These are phyloP conservation scores for Tupaia chinensis DNA, from an alignment of 2,113 vertebrate species.

Conservation along the genomic window DNA sequence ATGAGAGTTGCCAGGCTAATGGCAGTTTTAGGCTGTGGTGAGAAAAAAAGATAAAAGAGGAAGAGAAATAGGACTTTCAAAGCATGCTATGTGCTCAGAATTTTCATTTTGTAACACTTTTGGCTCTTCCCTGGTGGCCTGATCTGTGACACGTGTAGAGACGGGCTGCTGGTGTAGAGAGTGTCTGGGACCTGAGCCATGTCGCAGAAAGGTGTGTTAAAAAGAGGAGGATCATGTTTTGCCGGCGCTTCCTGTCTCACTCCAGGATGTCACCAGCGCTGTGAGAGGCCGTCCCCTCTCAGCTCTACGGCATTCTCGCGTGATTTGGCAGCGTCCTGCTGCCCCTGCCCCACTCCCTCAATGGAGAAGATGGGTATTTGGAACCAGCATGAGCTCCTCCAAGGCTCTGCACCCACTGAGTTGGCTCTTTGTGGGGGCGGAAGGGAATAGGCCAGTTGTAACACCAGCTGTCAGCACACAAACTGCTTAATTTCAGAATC, in stretches of 20 bases:
- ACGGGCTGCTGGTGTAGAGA: rapidly evolving
- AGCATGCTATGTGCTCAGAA: background rate
- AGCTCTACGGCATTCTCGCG: background rate
- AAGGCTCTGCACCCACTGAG: background rate
- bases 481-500: conserved; percentile 62
- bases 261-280: background rate
- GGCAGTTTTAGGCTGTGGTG: background rate
- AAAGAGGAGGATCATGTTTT: background rate
- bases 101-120: background rate
- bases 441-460: conserved; percentile 51
- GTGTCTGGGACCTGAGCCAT: background rate
- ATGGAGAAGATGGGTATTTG: background rate
- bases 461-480: conserved; percentile 64
- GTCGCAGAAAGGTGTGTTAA: background rate
- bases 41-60: background rate
- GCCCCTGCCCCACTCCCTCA: rapidly evolving
- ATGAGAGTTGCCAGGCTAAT: background rate
- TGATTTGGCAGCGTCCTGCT: background rate
- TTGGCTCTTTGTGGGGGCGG: conserved; percentile 41
- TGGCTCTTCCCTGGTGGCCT: background rate
- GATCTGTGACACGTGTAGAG: background rate
- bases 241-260: rapidly evolving
- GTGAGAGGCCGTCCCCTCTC: background rate
- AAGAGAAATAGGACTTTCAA: background rate
- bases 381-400: rapidly evolving